These are phyloP conservation scores for Anguilla megastoma DNA, from an alignment of 2,797 vertebrate genomes.

Conservation along the genomic window DNA sequence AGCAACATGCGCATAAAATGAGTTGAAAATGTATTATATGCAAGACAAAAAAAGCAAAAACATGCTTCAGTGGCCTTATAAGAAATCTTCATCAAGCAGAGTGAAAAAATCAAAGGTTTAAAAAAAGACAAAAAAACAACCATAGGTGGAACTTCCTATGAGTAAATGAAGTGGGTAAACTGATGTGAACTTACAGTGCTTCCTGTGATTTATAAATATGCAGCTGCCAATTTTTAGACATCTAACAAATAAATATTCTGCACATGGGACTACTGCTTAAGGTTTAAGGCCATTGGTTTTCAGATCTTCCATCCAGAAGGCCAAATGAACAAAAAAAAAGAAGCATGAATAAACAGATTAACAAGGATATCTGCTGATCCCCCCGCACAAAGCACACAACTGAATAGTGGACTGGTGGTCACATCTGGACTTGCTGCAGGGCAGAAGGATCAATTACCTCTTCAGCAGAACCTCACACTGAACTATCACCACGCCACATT, in stretches of 20 bases:
- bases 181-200: not conserved
- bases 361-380: not conserved
- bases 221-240: not conserved
- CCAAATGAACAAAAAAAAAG: not conserved
- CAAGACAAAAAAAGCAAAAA: not conserved
- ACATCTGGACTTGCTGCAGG: not conserved
- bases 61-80: not conserved
- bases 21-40: not conserved
- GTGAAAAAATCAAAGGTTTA: not conserved
- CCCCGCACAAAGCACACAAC: not conserved
- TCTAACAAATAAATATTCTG: not conserved
- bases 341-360: not conserved
- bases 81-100: not conserved
- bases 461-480: not conserved
- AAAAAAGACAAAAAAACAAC: not conserved
- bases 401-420: not conserved
- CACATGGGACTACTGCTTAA: not conserved
- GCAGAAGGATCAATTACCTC: not conserved
- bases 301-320: not conserved
- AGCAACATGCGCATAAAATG: not conserved
- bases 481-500: not conserved
- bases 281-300: not conserved
- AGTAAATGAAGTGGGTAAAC: not conserved
- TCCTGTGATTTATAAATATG: not conserved
- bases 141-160: not conserved